A percentile compares a stretch with the other conserved stretches of the same genome.
phyloP scores from a whole-genome alignment of 2,888 invertebrate species.

The Coleophora deauratella region DNA sequence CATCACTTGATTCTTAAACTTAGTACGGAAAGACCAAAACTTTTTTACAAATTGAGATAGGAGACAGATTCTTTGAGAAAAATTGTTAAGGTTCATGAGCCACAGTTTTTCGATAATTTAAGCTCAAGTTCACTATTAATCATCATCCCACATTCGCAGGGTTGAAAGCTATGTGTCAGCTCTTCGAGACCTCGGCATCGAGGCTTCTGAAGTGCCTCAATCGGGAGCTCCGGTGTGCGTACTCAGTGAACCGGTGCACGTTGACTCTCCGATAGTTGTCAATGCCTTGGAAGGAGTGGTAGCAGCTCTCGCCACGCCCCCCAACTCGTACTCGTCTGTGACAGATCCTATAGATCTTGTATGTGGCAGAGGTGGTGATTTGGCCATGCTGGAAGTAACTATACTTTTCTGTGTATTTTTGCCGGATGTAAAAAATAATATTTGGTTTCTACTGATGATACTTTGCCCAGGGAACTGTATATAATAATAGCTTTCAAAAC shows the following conservation, averaged over 20 bases:
- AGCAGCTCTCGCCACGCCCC: slow-evolving; percentile 79
- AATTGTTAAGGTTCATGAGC: too few species aligned
- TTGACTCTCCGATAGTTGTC: slow-evolving; percentile 54
- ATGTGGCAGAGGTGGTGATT: slow-evolving; percentile 85
- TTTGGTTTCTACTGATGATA: too few species aligned
- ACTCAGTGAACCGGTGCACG: slow-evolving; percentile 69
- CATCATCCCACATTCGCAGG: slow-evolving; percentile 33
- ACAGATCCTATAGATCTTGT: slow-evolving; percentile 86
- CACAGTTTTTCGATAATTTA: too few species aligned
- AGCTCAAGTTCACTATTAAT: too few species aligned
- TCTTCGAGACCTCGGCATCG: slow-evolving; percentile 79
- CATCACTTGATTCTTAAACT: too few species aligned
- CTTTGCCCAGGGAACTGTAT: too few species aligned
- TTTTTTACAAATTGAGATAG: too few species aligned
- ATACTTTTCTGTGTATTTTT: too few species aligned
- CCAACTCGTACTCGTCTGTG: slow-evolving; percentile 87
- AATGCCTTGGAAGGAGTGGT: slow-evolving; percentile 62
- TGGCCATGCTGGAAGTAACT: slow-evolving; percentile 80
- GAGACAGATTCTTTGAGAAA: too few species aligned
- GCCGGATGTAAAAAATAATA: too few species aligned
- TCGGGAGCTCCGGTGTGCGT: slow-evolving; percentile 54
- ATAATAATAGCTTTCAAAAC: too few species aligned
- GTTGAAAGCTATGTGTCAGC: slow-evolving; percentile 80
- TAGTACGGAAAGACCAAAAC: too few species aligned
- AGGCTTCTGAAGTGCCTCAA: slow-evolving; percentile 48